phyloP scores from a whole-genome alignment of 2,888 invertebrate species.

The Pachydiplax longipennis region DNA sequence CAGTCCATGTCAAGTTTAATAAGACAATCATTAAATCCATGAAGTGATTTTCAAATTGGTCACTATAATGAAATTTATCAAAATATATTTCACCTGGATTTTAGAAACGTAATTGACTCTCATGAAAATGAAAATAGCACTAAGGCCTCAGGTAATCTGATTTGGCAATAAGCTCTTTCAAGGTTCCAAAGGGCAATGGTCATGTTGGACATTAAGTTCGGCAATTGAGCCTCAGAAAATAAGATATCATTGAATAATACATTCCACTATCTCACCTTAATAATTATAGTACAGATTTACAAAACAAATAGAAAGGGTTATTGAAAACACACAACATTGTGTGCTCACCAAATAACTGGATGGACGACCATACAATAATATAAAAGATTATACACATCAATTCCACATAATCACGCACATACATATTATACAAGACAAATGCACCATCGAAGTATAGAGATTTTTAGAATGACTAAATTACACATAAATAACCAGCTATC shows the following conservation, averaged over 20 bases:
- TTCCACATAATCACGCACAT: conserved; percentile 13
- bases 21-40: background rate
- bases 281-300: background rate
- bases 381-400: conserved; percentile 33
- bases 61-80: background rate
- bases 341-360: background rate
- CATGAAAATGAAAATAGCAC: background rate
- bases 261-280: background rate
- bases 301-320: conserved; percentile 26
- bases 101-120: background rate
- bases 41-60: background rate
- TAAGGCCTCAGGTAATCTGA: conserved; percentile 23
- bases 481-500: conserved; percentile 7
- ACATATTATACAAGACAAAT: conserved; percentile 8
- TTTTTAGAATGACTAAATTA: conserved; percentile 1
- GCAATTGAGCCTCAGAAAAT: conserved; percentile 28
- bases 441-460: conserved; percentile 12
- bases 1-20: background rate
- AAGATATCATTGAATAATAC: background rate
- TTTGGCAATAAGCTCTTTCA: background rate
- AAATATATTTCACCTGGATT: background rate
- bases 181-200: conserved; percentile 3
- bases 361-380: conserved; percentile 16
- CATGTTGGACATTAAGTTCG: background rate
- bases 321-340: conserved; percentile 3